A percentile compares a stretch with the other conserved stretches of the same genome.
phyloP scores from a whole-genome alignment of 1,140 invertebrate genomes.

The Platorchestia sp. region DNA sequence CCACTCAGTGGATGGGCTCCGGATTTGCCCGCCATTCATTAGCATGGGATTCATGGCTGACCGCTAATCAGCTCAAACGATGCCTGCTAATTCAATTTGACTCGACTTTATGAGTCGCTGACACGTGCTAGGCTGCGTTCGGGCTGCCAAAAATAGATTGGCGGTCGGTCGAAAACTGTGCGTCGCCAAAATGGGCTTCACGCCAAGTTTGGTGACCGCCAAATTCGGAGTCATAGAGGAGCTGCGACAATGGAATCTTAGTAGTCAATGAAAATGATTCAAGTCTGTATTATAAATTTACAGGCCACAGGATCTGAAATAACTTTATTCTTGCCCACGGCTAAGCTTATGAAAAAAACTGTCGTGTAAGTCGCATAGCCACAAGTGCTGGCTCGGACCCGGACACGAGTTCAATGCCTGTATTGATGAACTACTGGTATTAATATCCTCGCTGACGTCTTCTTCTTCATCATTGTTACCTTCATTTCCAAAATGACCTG shows the following conservation, averaged over 20 bases:
- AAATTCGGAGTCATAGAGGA: not conserved
- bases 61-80: constrained; percentile 41
- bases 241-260: not conserved
- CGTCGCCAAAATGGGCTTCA: not conserved
- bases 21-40: not conserved
- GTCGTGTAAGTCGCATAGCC: too few species aligned
- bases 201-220: not conserved
- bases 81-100: constrained; percentile 16
- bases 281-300: too few species aligned
- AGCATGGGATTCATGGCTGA: constrained; percentile 29
- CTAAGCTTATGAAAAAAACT: too few species aligned
- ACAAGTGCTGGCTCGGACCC: too few species aligned
- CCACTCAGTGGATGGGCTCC: not conserved
- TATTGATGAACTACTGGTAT: too few species aligned
- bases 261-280: too few species aligned
- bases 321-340: too few species aligned
- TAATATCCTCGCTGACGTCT: too few species aligned
- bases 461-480: too few species aligned
- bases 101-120: constrained; percentile 12
- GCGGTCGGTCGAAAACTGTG: not conserved
- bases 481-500: too few species aligned
- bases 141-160: not conserved
- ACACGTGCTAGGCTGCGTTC: not conserved
- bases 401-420: too few species aligned
- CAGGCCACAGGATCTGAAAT: too few species aligned